These are phyloP conservation scores for Paradisaea rubra DNA, from an alignment of 2,113 vertebrate genomes.

Conservation along the genomic window DNA sequence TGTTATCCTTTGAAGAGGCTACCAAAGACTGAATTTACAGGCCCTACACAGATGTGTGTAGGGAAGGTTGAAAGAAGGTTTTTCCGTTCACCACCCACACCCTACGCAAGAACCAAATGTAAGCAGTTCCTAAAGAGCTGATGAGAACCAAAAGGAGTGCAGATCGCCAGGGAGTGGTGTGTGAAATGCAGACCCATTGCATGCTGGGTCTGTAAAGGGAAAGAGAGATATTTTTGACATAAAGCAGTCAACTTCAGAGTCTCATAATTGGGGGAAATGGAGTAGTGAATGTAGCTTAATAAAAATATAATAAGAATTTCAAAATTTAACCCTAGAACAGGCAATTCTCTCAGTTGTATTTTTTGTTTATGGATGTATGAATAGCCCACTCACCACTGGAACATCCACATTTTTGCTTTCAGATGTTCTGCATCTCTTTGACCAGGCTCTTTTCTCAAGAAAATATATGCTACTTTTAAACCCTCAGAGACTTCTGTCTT, in stretches of 20 bases:
- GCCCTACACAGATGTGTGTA: background rate
- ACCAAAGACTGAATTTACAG: conserved; percentile 2
- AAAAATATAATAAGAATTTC: background rate
- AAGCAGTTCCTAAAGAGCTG: background rate
- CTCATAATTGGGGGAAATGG: background rate
- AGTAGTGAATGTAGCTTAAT: background rate
- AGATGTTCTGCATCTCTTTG: background rate
- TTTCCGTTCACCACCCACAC: conserved; percentile 11
- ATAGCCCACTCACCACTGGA: background rate
- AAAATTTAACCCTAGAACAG: background rate
- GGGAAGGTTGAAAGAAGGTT: background rate
- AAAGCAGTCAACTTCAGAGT: background rate
- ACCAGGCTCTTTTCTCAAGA: background rate
- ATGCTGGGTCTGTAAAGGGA: background rate
- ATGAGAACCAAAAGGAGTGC: conserved; percentile 16
- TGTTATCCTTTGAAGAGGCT: background rate
- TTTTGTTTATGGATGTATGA: background rate
- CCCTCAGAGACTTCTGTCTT: background rate
- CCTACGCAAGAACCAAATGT: background rate
- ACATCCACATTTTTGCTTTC: background rate
- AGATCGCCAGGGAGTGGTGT: background rate
- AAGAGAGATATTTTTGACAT: background rate
- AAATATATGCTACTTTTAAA: background rate
- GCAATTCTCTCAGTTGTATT: background rate
- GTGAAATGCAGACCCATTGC: background rate